These are phyloP conservation scores for Morpho achilles DNA, from an alignment of 2,888 invertebrate species.

Conservation along the genomic window DNA sequence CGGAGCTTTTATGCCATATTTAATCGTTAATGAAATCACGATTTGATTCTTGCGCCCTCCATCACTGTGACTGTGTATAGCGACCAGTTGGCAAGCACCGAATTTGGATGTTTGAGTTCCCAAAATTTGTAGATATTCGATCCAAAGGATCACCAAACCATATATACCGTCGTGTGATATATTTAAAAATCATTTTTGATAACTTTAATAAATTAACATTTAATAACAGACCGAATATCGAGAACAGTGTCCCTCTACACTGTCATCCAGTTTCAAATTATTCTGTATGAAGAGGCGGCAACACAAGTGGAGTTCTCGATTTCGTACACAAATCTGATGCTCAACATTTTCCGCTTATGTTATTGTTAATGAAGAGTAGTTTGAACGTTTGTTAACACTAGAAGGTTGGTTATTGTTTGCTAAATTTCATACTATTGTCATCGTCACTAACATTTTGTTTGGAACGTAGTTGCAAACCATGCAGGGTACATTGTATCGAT, in stretches of 20 bases:
- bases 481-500: conserved; percentile 32
- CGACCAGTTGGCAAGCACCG: too few relatives aligned
- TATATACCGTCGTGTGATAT: too few relatives aligned
- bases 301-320: conserved; percentile 56
- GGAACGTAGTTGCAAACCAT: conserved; percentile 47
- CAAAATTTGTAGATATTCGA: too few relatives aligned
- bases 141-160: too few relatives aligned
- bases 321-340: conserved; percentile 60
- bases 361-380: conserved; percentile 50
- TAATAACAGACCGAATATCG: too few relatives aligned
- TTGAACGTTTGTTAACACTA: conserved; percentile 41
- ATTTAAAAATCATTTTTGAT: background rate
- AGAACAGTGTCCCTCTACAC: too few relatives aligned
- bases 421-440: conserved; percentile 44
- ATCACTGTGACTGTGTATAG: too few relatives aligned
- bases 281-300: conserved; percentile 41
- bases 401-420: conserved; percentile 54
- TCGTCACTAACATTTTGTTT: conserved; percentile 47
- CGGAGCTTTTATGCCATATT: too few relatives aligned
- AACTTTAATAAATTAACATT: background rate
- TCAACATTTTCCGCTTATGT: conserved; percentile 67
- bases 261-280: conserved; percentile 54
- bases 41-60: too few relatives aligned
- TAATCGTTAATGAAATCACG: too few relatives aligned
- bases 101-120: too few relatives aligned